phyloP scores from a whole-genome alignment of 2,797 vertebrate species.

The Brotula barbata region DNA sequence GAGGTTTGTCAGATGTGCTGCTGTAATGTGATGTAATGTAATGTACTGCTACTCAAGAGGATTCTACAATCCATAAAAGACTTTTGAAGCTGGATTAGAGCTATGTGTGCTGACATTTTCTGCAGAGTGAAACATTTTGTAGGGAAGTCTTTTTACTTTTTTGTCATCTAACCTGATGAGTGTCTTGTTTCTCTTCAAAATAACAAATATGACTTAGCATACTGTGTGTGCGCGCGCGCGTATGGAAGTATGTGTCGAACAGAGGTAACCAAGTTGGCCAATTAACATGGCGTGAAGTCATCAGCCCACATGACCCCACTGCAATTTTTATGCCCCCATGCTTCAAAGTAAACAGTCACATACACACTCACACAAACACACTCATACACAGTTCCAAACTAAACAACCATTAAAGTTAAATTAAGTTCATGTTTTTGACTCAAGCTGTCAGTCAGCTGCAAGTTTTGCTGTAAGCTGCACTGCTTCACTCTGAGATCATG shows the following conservation, averaged over 20 bases:
- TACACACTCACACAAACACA: background rate
- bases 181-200: background rate
- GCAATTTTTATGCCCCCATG: constrained; percentile 36
- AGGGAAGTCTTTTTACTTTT: constrained; percentile 3
- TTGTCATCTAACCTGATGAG: constrained; percentile 19
- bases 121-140: constrained; percentile 1
- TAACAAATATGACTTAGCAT: no score
- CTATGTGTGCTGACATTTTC: constrained; percentile 14
- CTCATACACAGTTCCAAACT: constrained; percentile 55
- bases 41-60: constrained; percentile 9
- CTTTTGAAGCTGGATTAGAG: no score
- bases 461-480: constrained; percentile 37
- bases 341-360: constrained; percentile 51
- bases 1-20: constrained; percentile 26
- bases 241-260: constrained; percentile 13
- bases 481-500: constrained; percentile 53
- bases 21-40: background rate
- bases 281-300: constrained; percentile 62
- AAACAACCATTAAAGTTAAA: constrained; percentile 73
- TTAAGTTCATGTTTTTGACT: constrained; percentile 68
- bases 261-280: constrained; percentile 54
- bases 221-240: constrained; percentile 15
- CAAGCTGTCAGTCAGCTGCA: constrained; percentile 61
- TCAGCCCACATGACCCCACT: constrained; percentile 43
- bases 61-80: constrained; percentile 26